phyloP scores from a whole-genome alignment of 1,140 invertebrate genomes.

The Augochlora pura region DNA sequence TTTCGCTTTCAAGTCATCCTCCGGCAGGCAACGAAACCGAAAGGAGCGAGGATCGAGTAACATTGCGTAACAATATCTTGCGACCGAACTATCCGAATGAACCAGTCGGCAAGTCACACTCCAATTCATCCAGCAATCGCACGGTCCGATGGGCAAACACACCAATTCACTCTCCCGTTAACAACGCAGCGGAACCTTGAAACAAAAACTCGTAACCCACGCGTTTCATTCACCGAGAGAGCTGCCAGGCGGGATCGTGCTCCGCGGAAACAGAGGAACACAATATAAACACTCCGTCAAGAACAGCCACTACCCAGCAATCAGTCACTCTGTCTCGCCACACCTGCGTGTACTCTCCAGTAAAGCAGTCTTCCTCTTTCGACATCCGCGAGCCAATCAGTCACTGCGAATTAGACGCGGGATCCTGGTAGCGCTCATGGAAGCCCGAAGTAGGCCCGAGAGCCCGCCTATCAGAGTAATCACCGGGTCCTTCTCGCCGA shows the following conservation, averaged over 20 bases:
- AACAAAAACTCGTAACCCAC: background rate
- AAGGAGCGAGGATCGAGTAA: no score
- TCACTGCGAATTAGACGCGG: background rate
- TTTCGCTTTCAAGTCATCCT: no score
- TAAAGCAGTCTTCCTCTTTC: background rate
- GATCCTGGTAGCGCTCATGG: background rate
- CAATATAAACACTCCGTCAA: background rate
- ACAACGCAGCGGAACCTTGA: background rate
- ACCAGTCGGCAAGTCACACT: background rate
- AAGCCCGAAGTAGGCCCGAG: background rate
- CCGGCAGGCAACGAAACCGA: background rate
- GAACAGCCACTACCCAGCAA: background rate
- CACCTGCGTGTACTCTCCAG: background rate
- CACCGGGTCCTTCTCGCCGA: no score
- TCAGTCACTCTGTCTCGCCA: background rate
- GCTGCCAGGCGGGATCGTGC: no score
- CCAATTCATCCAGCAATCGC: background rate
- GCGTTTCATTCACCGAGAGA: background rate
- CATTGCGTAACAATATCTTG: background rate
- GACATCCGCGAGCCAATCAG: background rate
- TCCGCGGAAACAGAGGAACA: background rate
- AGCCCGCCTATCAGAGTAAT: background rate
- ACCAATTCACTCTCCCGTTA: background rate
- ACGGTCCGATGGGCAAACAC: background rate
- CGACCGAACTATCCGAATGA: background rate